phyloP scores from a whole-genome alignment of 1,140 invertebrate species.

The Proctacanthus coquilletti region DNA sequence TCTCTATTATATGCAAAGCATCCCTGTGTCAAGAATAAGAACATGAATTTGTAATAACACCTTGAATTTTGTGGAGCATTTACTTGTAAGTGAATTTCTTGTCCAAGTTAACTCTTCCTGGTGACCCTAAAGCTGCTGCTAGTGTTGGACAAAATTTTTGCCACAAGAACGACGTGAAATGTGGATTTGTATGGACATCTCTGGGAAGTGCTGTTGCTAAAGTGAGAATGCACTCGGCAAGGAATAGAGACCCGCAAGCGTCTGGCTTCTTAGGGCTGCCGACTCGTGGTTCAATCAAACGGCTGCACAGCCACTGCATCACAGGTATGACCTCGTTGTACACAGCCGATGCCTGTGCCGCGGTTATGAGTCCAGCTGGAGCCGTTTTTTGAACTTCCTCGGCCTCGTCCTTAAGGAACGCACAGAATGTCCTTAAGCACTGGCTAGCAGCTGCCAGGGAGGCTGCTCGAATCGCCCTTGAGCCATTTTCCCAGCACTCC shows the following conservation, averaged over 20 bases:
- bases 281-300: slow-evolving; percentile 52
- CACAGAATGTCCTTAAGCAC: slow-evolving; percentile 63
- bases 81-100: slow-evolving; percentile 31
- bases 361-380: slow-evolving; percentile 26
- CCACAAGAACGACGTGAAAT: slow-evolving; percentile 78
- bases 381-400: slow-evolving; percentile 29
- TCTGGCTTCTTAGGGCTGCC: slow-evolving; percentile 40
- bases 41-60: neutral
- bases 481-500: slow-evolving; percentile 54
- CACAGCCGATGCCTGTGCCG: slow-evolving; percentile 54
- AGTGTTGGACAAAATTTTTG: slow-evolving; percentile 81
- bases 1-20: slow-evolving; percentile 29
- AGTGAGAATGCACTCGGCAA: slow-evolving; percentile 73
- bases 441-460: slow-evolving; percentile 70
- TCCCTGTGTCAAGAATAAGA: too few species aligned
- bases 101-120: slow-evolving; percentile 33
- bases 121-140: slow-evolving; percentile 70
- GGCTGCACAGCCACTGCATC: slow-evolving; percentile 75
- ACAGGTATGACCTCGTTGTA: slow-evolving; percentile 82
- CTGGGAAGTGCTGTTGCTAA: slow-evolving; percentile 67
- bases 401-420: slow-evolving; percentile 41
- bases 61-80: slow-evolving; percentile 7
- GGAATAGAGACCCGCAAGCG: slow-evolving; percentile 49
- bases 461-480: slow-evolving; percentile 61
- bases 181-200: slow-evolving; percentile 61